phyloP scores from a whole-genome alignment of 2,888 invertebrate genomes.

The Erebia epiphron region DNA sequence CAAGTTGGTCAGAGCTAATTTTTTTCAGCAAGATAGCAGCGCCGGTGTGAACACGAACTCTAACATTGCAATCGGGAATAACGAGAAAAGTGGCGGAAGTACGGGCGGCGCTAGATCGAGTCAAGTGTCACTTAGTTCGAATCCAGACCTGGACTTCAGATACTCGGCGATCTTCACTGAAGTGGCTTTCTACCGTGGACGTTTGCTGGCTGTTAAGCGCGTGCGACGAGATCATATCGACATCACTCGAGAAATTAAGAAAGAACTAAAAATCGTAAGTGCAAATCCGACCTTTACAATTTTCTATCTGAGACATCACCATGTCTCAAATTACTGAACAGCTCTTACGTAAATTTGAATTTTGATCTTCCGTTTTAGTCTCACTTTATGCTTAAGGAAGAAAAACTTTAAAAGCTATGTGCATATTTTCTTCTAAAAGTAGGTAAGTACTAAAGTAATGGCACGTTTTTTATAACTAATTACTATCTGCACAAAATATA shows the following conservation, averaged over 20 bases:
- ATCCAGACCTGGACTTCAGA: conserved; percentile 94
- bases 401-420: no score
- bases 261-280: conserved; percentile 94
- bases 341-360: no score
- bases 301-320: not conserved
- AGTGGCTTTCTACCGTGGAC: conserved; percentile 94
- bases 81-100: conserved; percentile 63
- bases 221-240: conserved; percentile 93
- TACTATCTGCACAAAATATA: no score
- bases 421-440: no score
- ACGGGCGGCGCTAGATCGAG: conserved; percentile 87
- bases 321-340: not conserved
- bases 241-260: conserved; percentile 94
- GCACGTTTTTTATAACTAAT: not conserved
- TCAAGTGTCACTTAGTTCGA: conserved; percentile 95
- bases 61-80: conserved; percentile 86
- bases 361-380: no score
- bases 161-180: conserved; percentile 95
- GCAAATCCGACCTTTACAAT: not conserved
- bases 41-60: conserved; percentile 91
- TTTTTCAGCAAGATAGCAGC: conserved; percentile 82
- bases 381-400: no score
- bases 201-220: conserved; percentile 93
- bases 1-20: conserved; percentile 78
- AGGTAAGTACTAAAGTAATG: not conserved